These are phyloP conservation scores for Enoplolaimus lenunculus DNA, from an alignment of 2,888 invertebrate genomes.

Conservation along the genomic window DNA sequence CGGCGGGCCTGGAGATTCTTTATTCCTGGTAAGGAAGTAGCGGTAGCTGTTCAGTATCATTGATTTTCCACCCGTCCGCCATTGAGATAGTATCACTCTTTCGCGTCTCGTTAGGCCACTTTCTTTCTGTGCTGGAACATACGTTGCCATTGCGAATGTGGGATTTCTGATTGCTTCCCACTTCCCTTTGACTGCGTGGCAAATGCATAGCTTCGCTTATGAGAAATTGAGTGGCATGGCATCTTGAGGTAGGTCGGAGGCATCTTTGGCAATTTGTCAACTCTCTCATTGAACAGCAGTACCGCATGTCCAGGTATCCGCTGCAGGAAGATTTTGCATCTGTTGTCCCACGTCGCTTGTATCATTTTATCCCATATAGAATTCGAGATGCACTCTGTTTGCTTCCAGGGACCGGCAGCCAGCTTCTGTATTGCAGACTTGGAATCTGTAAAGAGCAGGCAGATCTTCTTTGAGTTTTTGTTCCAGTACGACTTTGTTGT, in stretches of 20 bases:
- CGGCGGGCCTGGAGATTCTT: neutral
- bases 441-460: slow-evolving; percentile 1
- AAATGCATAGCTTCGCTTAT: neutral
- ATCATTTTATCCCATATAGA: neutral
- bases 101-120: neutral
- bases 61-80: neutral
- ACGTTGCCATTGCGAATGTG: neutral
- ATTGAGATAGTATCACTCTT: neutral
- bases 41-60: neutral
- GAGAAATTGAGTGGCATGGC: neutral
- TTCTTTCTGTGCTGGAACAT: slow-evolving; percentile 1
- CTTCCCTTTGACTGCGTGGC: slow-evolving; percentile 1
- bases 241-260: neutral
- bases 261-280: neutral
- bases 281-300: neutral
- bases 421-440: slow-evolving; percentile 1
- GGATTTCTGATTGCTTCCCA: neutral
- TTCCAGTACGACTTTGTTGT: neutral
- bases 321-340: neutral
- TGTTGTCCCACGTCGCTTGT: neutral
- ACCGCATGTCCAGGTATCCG: neutral
- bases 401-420: neutral
- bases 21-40: neutral
- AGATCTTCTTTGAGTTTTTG: neutral
- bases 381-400: neutral